These are phyloP conservation scores for Erebia aethiops DNA, from an alignment of 2,888 invertebrate species.

Conservation along the genomic window DNA sequence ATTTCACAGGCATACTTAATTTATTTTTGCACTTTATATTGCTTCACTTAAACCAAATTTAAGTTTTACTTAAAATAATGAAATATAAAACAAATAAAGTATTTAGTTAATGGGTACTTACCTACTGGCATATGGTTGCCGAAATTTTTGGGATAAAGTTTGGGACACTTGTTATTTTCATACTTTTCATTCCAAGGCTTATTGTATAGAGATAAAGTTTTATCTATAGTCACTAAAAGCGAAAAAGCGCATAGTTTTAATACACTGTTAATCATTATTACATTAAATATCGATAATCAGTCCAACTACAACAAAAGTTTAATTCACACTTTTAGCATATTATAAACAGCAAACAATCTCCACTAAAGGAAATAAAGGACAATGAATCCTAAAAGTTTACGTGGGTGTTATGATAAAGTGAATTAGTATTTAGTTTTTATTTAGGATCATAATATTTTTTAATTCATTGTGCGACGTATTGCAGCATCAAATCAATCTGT, in stretches of 20 bases:
- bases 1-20: not conserved
- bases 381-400: slow-evolving; percentile 50
- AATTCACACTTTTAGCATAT: slow-evolving; percentile 30
- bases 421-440: slow-evolving; percentile 19
- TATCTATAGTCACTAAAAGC: slow-evolving; percentile 54
- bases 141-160: slow-evolving; percentile 81
- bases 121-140: slow-evolving; percentile 82
- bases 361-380: slow-evolving; percentile 50
- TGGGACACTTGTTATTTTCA: slow-evolving; percentile 79
- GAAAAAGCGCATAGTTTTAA: slow-evolving; percentile 52
- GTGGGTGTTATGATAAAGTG: slow-evolving; percentile 58
- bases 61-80: not conserved
- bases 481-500: not conserved
- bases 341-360: slow-evolving; percentile 34
- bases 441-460: not conserved
- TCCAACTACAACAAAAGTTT: slow-evolving; percentile 27
- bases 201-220: slow-evolving; percentile 65
- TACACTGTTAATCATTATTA: slow-evolving; percentile 40
- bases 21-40: not conserved
- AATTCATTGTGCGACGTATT: slow-evolving; percentile 23
- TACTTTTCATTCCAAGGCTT: slow-evolving; percentile 77
- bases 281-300: slow-evolving; percentile 29
- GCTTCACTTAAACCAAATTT: slow-evolving; percentile 2
- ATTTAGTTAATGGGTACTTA: slow-evolving; percentile 61
- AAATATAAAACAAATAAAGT: not conserved